A percentile compares a stretch with the other conserved stretches of the same genome.
These are phyloP conservation scores for Macropodus opercularis DNA, from an alignment of 2,797 vertebrate genomes.

Conservation along the genomic window DNA sequence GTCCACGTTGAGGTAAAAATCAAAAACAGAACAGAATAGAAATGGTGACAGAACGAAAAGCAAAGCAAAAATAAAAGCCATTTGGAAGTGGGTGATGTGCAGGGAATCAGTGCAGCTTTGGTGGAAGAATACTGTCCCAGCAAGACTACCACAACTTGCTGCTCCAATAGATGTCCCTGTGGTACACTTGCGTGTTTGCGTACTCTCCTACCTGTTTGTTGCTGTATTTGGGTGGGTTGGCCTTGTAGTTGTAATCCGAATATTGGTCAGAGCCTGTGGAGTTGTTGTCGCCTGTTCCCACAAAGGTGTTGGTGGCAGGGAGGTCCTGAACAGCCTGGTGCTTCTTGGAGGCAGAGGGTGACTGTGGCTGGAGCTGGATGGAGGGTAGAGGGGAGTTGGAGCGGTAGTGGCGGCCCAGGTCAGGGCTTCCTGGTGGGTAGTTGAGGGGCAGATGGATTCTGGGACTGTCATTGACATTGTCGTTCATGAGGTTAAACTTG, in stretches of 20 bases:
- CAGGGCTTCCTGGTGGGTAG: slow-evolving; percentile 94
- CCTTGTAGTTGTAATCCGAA: slow-evolving; percentile 99
- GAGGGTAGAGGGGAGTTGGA: slow-evolving; percentile 97
- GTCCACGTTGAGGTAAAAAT: slow-evolving; percentile 59
- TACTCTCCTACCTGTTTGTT: slow-evolving; percentile 99
- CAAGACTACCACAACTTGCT: slow-evolving; percentile 89
- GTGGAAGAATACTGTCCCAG: slow-evolving; percentile 68
- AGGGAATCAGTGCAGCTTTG: slow-evolving; percentile 75
- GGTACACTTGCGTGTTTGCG: slow-evolving; percentile 86
- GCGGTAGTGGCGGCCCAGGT: slow-evolving; percentile 96
- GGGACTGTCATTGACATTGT: slow-evolving; percentile 91
- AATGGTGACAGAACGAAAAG: slow-evolving; percentile 60
- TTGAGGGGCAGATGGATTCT: slow-evolving; percentile 96
- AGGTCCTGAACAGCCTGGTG: slow-evolving; percentile 99
- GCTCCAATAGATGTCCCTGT: slow-evolving; percentile 90
- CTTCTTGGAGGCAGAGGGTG: slow-evolving; percentile 98
- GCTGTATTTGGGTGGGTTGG: slow-evolving; percentile 98
- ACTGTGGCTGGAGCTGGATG: slow-evolving; percentile 97
- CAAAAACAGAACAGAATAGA: slow-evolving; percentile 44
- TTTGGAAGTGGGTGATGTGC: slow-evolving; percentile 50
- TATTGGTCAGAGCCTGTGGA: slow-evolving; percentile 99
- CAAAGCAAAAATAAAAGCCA: slow-evolving; percentile 34
- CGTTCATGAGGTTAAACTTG: slow-evolving; percentile 96
- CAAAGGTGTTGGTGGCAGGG: slow-evolving; percentile 97
- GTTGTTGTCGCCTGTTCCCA: slow-evolving; percentile 97